Evolutionary conservation across 2,888 invertebrate genomes (phyloP), one percentile per base, ranked within the genome.

Genomic region (Colletes collaris): DNA sequence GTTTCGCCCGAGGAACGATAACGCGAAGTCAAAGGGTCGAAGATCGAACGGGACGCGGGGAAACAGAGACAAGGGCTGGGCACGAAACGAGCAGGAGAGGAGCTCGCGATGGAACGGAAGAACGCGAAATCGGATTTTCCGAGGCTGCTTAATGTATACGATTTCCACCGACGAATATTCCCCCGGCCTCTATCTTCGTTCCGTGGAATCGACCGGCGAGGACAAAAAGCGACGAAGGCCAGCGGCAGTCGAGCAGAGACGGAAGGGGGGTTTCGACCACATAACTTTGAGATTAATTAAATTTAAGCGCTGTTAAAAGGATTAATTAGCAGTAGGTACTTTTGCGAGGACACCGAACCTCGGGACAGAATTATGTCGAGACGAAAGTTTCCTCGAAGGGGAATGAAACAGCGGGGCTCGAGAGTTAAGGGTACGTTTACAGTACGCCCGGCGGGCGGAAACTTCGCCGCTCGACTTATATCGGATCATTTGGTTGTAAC

Each of bases 281-380:
- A 90, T 90, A 91, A 91, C 91, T 91, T 91, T 91, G 83, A 87
- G 89, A 91, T 91, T 92, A 92, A 92, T 92, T 92, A 92, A 91
- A 91, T 92, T 91, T 88, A 86, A 89, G 89, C 88, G 87, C 87
- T 88, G 89, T 90, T 91, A 91, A 91, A 91, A 91, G 91, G 91
- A 92, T 92, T 92, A 91, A 92, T 92, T 92, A 91, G 91, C 86
- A 91, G 89, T 86, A 85, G 87, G 87, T 81, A 82, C 80, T 86
- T 88, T 86, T 81, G 85, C 77, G 77, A 87, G 87, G 84, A 84
- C 83, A 86, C 75, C 72, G 84, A 86, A 83, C 73, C 83, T 81
- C 83, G 77, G 70, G 79, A 82, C 87, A 80, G 82, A 86, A 87
- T 87, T 87, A 87, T 85, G 86, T 83, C 82, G 86, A 83, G 87